Evolutionary conservation across 2,113 vertebrate genomes (phyloP).

Genomic region (Coracopsis vasa): DNA sequence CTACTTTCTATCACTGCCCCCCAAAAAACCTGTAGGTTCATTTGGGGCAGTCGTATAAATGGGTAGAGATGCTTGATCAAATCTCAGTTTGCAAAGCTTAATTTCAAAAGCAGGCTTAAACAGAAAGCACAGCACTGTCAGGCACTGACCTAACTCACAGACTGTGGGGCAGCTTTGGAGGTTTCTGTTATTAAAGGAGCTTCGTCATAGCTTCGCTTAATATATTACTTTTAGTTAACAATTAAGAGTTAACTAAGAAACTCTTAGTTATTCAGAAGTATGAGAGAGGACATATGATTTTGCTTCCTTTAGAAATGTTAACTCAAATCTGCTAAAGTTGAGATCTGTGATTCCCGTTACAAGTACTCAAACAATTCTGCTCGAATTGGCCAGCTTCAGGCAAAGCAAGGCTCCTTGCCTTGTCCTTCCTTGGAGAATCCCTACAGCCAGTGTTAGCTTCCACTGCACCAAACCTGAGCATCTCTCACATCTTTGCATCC

Average conservation of each 20-base stretch:
- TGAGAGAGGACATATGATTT: not conserved
- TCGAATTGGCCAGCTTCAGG: not conserved
- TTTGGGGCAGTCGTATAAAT: accelerated
- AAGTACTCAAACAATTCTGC: not conserved
- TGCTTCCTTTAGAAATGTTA: not conserved
- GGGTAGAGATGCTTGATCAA: not conserved
- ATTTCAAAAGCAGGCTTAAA: not conserved
- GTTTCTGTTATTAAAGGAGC: not conserved
- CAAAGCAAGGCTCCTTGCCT: not conserved
- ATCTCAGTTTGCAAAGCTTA: not conserved
- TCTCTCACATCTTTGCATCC: not conserved
- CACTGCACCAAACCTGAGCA: not conserved
- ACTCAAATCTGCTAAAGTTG: not conserved
- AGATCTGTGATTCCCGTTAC: not conserved
- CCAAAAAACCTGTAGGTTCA: not conserved
- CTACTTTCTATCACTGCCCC: not conserved
- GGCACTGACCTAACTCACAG: not conserved
- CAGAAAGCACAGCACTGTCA: not conserved
- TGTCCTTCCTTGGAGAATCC: not conserved
- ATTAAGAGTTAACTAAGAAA: not conserved
- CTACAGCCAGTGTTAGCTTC: accelerated
- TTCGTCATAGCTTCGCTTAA: not conserved
- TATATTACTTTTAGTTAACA: not conserved
- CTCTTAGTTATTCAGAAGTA: not conserved
- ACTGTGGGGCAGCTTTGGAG: not conserved